A percentile compares a stretch with the other conserved stretches of the same genome.
These are phyloP conservation scores for Cosmia pyralina DNA, from an alignment of 2,888 invertebrate species.

Conservation along the genomic window DNA sequence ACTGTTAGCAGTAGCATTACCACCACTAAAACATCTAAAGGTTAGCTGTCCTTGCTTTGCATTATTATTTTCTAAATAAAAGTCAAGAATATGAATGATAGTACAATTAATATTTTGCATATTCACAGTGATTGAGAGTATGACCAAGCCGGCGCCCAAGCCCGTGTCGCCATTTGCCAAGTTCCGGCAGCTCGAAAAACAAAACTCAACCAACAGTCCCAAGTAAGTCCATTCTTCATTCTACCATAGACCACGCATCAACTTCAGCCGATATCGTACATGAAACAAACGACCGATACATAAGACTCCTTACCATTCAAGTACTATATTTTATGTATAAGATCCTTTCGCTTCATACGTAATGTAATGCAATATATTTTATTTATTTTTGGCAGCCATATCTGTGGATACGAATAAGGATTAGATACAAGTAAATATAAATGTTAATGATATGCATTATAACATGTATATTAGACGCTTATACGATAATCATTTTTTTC, in stretches of 20 bases:
- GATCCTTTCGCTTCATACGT: conserved; percentile 77
- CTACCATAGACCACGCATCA: conserved; percentile 11
- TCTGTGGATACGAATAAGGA: conserved; percentile 85
- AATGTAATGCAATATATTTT: conserved; percentile 80
- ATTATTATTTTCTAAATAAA: background rate
- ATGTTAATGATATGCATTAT: conserved; percentile 77
- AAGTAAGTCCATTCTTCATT: conserved; percentile 91
- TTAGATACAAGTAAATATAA: conserved; percentile 85
- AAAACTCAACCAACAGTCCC: conserved; percentile 94
- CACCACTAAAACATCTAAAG: conserved; percentile 91
- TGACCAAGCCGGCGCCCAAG: conserved; percentile 89
- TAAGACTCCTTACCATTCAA: conserved; percentile 56
- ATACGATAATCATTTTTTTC: conserved; percentile 63
- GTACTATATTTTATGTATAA: conserved; percentile 71
- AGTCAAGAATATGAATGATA: background rate
- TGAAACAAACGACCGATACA: conserved; percentile 25
- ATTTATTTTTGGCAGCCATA: conserved; percentile 85
- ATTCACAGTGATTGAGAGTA: conserved; percentile 89
- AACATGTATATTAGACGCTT: conserved; percentile 83
- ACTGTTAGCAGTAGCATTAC: conserved; percentile 90
- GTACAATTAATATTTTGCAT: background rate
- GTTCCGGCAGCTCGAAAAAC: conserved; percentile 97
- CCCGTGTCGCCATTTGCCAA: conserved; percentile 96
- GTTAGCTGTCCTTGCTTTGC: conserved; percentile 70
- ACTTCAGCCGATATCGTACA: conserved; percentile 43